Percentiles rank a stretch among this genome's conserved stretches.
phyloP scores from a whole-genome alignment of 2,797 vertebrate species.

The Sphenopsis melanotis region DNA sequence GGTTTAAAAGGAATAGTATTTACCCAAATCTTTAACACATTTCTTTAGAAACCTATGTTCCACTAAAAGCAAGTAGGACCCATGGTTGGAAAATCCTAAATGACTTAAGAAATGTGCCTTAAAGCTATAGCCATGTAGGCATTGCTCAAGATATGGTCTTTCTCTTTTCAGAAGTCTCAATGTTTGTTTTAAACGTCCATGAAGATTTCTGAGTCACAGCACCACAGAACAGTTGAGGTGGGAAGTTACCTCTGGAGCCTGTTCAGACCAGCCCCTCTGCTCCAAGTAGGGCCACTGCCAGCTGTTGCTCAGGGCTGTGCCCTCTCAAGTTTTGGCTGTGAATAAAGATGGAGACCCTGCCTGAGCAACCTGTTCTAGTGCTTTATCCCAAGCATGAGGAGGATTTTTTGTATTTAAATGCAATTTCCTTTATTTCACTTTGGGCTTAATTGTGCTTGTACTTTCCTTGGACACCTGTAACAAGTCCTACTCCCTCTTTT shows the following conservation, averaged over 20 bases:
- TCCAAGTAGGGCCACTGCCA: not conserved
- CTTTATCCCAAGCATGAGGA: not conserved
- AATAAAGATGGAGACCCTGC: not conserved
- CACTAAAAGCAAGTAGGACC: not conserved
- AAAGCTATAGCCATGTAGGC: not conserved
- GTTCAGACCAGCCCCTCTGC: not conserved
- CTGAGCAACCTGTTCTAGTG: not conserved
- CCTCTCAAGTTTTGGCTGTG: not conserved
- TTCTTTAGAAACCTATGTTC: not conserved
- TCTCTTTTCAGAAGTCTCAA: not conserved
- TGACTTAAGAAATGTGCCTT: not conserved
- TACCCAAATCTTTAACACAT: not conserved
- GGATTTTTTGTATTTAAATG: not conserved
- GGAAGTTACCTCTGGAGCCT: not conserved
- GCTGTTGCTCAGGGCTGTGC: not conserved
- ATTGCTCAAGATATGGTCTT: not conserved
- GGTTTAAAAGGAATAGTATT: not conserved
- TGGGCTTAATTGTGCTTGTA: not conserved
- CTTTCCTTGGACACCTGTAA: not conserved
- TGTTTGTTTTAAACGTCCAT: not conserved
- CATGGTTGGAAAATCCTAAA: not conserved
- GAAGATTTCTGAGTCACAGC: not conserved
- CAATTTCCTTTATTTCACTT: not conserved
- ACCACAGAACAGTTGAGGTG: not conserved
- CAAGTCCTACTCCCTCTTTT: not conserved